These are phyloP conservation scores for Diachasmimorpha longicaudata DNA, from an alignment of 1,140 invertebrate species.

Conservation along the genomic window DNA sequence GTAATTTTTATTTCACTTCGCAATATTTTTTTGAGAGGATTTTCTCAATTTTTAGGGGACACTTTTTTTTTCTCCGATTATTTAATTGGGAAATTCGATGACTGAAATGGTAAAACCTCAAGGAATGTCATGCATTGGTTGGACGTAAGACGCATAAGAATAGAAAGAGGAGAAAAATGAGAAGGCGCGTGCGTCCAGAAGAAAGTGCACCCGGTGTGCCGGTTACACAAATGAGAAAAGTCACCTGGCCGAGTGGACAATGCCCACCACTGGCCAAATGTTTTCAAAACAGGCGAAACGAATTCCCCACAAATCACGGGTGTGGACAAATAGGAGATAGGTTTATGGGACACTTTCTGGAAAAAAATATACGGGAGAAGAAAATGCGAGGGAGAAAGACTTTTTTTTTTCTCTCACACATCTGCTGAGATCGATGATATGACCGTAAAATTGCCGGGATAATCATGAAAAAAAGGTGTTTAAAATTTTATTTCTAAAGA, in stretches of 20 bases:
- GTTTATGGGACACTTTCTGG: background rate
- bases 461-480: background rate
- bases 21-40: too few species aligned
- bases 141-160: background rate
- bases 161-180: background rate
- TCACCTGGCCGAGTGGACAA: conserved; percentile 45
- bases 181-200: conserved; percentile 21
- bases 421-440: too few species aligned
- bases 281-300: conserved; percentile 42
- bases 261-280: conserved; percentile 30
- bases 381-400: background rate
- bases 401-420: background rate
- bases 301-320: conserved; percentile 47
- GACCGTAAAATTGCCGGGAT: background rate
- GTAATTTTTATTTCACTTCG: too few species aligned
- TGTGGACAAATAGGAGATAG: conserved; percentile 5
- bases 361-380: conserved; percentile 28
- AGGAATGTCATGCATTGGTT: background rate
- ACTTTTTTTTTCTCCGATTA: too few species aligned
- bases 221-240: conserved; percentile 22
- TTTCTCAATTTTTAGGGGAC: too few species aligned
- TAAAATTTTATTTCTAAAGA: background rate
- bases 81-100: too few species aligned
- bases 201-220: background rate
- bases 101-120: background rate